phyloP scores from a whole-genome alignment of 2,888 invertebrate species.

The Automeris io region DNA sequence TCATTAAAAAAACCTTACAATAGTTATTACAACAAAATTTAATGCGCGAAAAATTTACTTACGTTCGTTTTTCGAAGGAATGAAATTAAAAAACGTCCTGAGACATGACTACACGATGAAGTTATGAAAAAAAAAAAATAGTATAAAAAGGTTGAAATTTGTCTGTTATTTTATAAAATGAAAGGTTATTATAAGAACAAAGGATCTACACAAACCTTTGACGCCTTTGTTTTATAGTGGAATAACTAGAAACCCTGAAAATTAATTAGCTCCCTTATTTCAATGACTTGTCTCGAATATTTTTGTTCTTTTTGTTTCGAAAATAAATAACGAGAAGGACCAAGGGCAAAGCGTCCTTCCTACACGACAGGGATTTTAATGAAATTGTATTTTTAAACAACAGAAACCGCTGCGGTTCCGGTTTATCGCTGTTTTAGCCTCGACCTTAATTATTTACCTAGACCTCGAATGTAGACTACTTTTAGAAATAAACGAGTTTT shows the following conservation, averaged over 20 bases:
- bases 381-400: slow-evolving; percentile 10
- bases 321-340: neutral
- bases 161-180: neutral
- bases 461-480: slow-evolving; percentile 11
- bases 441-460: slow-evolving; percentile 23
- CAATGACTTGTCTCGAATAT: slow-evolving; percentile 6
- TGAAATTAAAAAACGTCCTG: too few relatives aligned
- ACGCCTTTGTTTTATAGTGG: neutral
- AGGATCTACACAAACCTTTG: neutral
- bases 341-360: neutral
- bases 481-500: slow-evolving; percentile 10
- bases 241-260: neutral
- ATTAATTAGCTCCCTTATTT: slow-evolving; percentile 2
- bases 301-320: slow-evolving; percentile 22
- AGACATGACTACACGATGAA: too few relatives aligned
- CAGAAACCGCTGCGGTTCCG: slow-evolving; percentile 16
- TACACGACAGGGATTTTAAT: neutral
- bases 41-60: too few relatives aligned
- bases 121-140: too few relatives aligned
- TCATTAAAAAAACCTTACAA: too few relatives aligned
- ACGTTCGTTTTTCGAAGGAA: too few relatives aligned
- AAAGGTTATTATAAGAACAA: neutral
- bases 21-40: too few relatives aligned
- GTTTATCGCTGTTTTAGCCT: slow-evolving; percentile 19
- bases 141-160: too few relatives aligned